Conservation (phyloP, 1,140 invertebrate species). For the Helicoverpa armigera region DNA sequence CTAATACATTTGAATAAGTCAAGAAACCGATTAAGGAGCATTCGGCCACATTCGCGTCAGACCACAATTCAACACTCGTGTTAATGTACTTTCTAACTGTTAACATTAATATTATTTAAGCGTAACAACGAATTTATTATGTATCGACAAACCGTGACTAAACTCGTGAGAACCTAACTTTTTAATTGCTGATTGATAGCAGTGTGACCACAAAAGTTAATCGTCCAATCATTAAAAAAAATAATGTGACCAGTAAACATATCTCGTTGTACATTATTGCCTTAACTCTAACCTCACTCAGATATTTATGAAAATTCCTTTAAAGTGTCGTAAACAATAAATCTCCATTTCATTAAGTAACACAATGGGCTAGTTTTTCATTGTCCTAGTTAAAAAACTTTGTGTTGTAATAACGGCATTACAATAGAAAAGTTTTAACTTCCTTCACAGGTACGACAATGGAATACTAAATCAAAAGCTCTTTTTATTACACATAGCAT, state of each 20-base stretch:
- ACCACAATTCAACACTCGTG: constrained; percentile 29
- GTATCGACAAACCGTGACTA: constrained; percentile 52
- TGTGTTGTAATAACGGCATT: constrained; percentile 1
- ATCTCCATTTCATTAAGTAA: constrained; percentile 31
- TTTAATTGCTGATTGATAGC: constrained; percentile 42
- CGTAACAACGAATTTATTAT: constrained; percentile 51
- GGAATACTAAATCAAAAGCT: constrained; percentile 41
- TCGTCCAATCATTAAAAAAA: no score
- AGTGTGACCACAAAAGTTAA: constrained; percentile 25
- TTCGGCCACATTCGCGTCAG: constrained; percentile 37
- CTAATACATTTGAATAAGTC: constrained; percentile 50
- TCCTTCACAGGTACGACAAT: constrained; percentile 34
- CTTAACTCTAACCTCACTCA: background rate
- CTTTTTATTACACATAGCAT: background rate
- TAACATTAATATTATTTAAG: constrained; percentile 50
- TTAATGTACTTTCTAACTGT: constrained; percentile 49
- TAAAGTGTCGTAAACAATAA: constrained; percentile 13
- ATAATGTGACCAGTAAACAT: no score
- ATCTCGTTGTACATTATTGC: background rate
- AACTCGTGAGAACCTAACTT: constrained; percentile 50
- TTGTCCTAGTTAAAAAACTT: constrained; percentile 37
- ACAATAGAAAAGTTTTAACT: constrained; percentile 43
- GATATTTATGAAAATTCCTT: constrained; percentile 15
- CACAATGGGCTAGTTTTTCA: constrained; percentile 41
- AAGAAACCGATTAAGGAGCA: constrained; percentile 48